phyloP scores from a whole-genome alignment of 2,888 invertebrate genomes.

The Philaethria dido region DNA sequence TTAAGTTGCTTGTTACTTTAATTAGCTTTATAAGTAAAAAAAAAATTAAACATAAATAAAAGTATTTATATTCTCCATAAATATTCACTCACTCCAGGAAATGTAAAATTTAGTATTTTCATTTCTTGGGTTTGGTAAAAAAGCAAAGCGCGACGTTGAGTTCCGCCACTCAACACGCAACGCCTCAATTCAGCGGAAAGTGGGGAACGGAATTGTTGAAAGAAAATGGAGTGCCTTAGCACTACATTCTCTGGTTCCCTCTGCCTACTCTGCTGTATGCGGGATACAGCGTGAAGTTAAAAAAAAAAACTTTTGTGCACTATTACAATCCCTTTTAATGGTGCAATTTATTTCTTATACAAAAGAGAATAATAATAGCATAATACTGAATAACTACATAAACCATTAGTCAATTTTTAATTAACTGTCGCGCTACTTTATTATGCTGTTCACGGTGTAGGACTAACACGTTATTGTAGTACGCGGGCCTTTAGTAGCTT shows the following conservation, averaged over 20 bases:
- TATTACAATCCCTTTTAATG: neutral
- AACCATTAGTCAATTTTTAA: slow-evolving; percentile 38
- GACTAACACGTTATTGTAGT: slow-evolving; percentile 1
- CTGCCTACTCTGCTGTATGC: too few relatives aligned
- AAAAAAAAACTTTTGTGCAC: neutral
- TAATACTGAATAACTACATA: slow-evolving; percentile 7
- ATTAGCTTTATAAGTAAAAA: neutral
- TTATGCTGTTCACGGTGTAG: slow-evolving; percentile 24
- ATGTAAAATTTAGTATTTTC: too few relatives aligned
- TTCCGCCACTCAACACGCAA: too few relatives aligned
- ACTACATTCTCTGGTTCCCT: too few relatives aligned
- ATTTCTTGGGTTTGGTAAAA: too few relatives aligned
- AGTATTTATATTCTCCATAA: neutral
- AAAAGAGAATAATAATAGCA: neutral
- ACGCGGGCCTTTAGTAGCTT: too few relatives aligned
- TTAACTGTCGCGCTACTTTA: slow-evolving; percentile 33
- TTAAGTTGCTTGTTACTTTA: neutral
- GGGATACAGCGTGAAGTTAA: too few relatives aligned
- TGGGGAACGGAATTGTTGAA: too few relatives aligned
- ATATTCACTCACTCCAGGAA: too few relatives aligned
- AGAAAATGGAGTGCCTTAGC: too few relatives aligned
- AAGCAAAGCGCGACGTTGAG: too few relatives aligned
- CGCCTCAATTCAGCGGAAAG: too few relatives aligned
- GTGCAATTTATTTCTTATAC: neutral
- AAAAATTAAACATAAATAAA: neutral